Percentiles rank a stretch among this genome's conserved stretches.
phyloP scores from a whole-genome alignment of 2,113 vertebrate species.

The Megalops atlanticus region DNA sequence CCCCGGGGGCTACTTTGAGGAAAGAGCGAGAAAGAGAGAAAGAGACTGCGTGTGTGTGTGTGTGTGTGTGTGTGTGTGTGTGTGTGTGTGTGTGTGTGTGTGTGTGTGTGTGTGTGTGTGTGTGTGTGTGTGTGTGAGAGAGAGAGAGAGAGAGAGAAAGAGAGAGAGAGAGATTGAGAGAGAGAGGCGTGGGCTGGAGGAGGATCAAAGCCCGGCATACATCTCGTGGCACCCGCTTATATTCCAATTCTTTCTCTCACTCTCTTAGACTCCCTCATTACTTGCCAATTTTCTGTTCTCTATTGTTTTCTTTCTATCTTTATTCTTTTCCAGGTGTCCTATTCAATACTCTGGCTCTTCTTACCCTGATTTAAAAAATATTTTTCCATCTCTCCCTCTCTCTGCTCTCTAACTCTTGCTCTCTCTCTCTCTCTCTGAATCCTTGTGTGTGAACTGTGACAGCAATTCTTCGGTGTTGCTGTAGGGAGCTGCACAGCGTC shows the following conservation, averaged over 20 bases:
- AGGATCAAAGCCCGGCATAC: background rate
- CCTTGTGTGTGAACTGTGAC: too few species aligned
- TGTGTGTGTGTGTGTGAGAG: background rate
- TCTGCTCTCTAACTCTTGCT: background rate
- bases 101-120: too few species aligned
- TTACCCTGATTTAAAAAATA: background rate
- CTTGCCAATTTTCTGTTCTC: background rate
- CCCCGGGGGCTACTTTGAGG: background rate
- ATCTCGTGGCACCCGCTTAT: background rate
- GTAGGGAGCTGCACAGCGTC: too few species aligned
- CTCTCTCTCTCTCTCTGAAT: background rate
- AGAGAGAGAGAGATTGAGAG: slow-evolving; percentile 16
- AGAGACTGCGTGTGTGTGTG: background rate
- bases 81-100: too few species aligned
- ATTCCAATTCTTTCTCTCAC: background rate
- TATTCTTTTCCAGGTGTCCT: background rate
- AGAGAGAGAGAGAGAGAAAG: slow-evolving; percentile 10
- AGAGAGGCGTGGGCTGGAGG: slow-evolving; percentile 18
- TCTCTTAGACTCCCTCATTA: background rate
- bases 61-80: background rate
- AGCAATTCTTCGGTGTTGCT: too few species aligned
- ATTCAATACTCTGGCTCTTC: background rate
- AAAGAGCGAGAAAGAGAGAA: background rate
- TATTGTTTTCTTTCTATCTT: background rate
- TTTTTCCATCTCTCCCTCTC: background rate